Conservation (phyloP, 2,888 invertebrate genomes). For the Chaitophorus viminalis region DNA sequence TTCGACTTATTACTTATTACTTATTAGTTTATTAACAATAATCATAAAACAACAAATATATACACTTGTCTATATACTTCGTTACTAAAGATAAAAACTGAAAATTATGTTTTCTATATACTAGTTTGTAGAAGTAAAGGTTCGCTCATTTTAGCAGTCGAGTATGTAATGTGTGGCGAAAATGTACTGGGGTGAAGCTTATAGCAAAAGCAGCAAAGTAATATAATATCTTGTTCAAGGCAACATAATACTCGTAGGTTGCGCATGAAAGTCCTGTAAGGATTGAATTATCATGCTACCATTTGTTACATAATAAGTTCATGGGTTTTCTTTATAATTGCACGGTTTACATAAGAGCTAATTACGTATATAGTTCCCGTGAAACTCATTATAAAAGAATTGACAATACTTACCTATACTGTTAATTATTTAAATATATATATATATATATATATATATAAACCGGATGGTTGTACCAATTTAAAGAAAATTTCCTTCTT, state of each 20-base stretch:
- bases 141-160: background rate
- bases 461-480: no score
- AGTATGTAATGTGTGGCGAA: constrained; percentile 3
- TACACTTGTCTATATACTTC: background rate
- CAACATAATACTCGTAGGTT: constrained; percentile 13
- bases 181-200: constrained; percentile 28
- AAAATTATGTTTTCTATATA: background rate
- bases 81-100: background rate
- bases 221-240: constrained; percentile 38
- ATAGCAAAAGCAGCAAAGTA: constrained; percentile 41
- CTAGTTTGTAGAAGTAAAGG: background rate
- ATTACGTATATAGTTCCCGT: background rate
- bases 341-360: constrained; percentile 24
- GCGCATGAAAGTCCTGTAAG: constrained; percentile 8
- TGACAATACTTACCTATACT: no score
- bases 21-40: background rate
- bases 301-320: constrained; percentile 45
- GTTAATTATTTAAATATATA: no score
- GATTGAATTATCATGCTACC: constrained; percentile 30
- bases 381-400: no score
- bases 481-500: no score
- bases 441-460: no score
- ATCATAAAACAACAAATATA: background rate
- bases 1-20: background rate
- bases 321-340: constrained; percentile 28